Percentiles rank a stretch among this genome's conserved stretches.
These are phyloP conservation scores for Mycetomoellerius zeteki DNA, from an alignment of 1,140 invertebrate species.

Conservation along the genomic window DNA sequence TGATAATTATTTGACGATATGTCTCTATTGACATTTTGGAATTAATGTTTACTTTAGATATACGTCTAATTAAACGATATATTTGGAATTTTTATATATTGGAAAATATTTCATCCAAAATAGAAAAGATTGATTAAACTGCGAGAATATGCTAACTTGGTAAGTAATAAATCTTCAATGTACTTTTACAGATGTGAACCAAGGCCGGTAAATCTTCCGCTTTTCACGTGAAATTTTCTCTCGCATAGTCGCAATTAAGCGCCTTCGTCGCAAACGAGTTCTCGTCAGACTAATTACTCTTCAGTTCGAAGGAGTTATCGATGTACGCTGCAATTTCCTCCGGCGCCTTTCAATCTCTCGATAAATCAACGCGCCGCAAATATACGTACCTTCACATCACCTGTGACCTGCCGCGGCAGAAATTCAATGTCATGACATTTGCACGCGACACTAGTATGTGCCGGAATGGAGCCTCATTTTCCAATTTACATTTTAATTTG, in stretches of 20 bases:
- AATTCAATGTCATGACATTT: conserved; percentile 40
- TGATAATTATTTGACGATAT: background rate
- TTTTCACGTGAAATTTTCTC: conserved; percentile 43
- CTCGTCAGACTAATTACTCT: conserved; percentile 52
- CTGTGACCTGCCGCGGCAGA: background rate
- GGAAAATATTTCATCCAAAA: background rate
- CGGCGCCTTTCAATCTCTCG: background rate
- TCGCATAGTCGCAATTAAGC: conserved; percentile 7
- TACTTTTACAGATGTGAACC: background rate
- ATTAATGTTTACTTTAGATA: background rate
- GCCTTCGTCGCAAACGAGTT: conserved; percentile 5
- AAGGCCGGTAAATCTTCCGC: background rate
- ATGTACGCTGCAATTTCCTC: conserved; percentile 16
- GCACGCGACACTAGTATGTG: background rate
- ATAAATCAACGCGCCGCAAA: conserved; percentile 16
- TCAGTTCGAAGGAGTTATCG: conserved; percentile 54
- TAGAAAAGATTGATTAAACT: background rate
- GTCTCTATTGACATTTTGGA: background rate
- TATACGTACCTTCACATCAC: conserved; percentile 12
- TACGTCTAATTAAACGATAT: background rate
- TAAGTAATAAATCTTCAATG: no score
- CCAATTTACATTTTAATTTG: background rate
- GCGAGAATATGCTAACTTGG: background rate
- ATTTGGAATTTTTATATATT: background rate
- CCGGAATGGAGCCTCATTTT: background rate